A percentile compares a stretch with the other conserved stretches of the same genome.
phyloP scores from a whole-genome alignment of 1,140 invertebrate species.

The Rhyacophila brunnea region DNA sequence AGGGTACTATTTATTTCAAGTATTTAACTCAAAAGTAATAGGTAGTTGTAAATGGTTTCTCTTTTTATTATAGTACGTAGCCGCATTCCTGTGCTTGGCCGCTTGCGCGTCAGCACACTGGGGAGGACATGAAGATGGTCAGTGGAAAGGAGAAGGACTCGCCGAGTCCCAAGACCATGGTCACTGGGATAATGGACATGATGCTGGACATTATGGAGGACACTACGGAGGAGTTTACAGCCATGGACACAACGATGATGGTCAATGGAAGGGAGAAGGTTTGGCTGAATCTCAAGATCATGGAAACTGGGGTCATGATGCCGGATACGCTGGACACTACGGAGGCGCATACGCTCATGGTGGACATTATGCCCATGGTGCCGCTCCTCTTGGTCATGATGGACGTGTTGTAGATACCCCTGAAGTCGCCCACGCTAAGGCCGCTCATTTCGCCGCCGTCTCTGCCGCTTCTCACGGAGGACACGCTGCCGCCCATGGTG shows the following conservation, averaged over 20 bases:
- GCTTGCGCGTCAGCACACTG: slow-evolving; percentile 22
- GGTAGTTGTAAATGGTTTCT: too few species aligned
- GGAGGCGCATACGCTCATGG: not conserved
- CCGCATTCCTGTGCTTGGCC: slow-evolving; percentile 21
- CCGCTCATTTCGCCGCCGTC: slow-evolving; percentile 41
- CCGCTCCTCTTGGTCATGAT: slow-evolving; percentile 33
- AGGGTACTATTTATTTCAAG: too few species aligned
- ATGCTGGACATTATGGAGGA: slow-evolving; percentile 6
- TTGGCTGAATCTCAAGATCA: slow-evolving; percentile 16
- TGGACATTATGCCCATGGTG: slow-evolving; percentile 23
- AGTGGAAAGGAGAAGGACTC: slow-evolving; percentile 26
- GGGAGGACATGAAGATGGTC: slow-evolving; percentile 35
- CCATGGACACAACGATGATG: not conserved
- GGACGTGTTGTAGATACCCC: slow-evolving; percentile 48
- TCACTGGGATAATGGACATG: too few species aligned
- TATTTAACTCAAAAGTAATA: not conserved
- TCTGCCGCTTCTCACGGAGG: slow-evolving; percentile 24
- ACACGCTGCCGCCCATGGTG: slow-evolving; percentile 1
- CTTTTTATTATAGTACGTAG: slow-evolving; percentile 17
- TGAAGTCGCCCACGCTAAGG: slow-evolving; percentile 49
- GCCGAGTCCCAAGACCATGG: slow-evolving; percentile 22
- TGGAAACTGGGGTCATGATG: not conserved
- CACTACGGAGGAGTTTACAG: not conserved
- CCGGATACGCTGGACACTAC: not conserved
- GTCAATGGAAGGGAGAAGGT: slow-evolving; percentile 18